Evolutionary conservation across 2,888 invertebrate species (phyloP), one percentile per base, ranked within the genome.

Genomic region (Aspidiotus rigidus): DNA sequence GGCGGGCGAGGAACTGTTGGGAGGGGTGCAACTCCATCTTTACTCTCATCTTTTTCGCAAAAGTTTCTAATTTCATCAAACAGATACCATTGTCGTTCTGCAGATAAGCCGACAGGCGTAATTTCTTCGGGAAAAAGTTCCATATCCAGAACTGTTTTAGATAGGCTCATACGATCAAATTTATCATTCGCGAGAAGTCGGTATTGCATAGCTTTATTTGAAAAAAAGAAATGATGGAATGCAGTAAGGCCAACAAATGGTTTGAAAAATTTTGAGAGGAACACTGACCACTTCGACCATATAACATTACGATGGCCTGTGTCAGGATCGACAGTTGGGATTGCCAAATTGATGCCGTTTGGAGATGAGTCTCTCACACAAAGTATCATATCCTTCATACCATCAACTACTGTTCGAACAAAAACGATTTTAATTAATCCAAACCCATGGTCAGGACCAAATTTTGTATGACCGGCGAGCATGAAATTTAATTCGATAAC

Each of bases 391-490:
- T 57, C 16, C 8, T 57, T n/a, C 9, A 13, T 13, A 8, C 13
- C 15, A 15, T 57, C 57, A n/a, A 57, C 15, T 9, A 13, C 15
- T 9, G 13, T 57, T 10, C 10, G 13, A 40, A 40, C 57, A 15
- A 60, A 60, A 44, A 41, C 13, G 10, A 15, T 15, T 49, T 59
- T 67, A 16, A 57, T 7, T 15, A 67, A 41, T 7, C 66, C 42
- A 28, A 42, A 66, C 60, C 39, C 44, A 61, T 67, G 28, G n/a
- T 61, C 61, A 6, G 61, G 61, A 7, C 40, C 39, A 40, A 61
- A 61, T 61, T 61, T 61, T 7, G 61, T 61, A 39, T 61, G 61
- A 5, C 61, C 61, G 3, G 61, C 11, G 2, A 61, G 13, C 11
- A 61, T 10, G 15, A 61, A 61, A 39, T 61, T 61, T 15, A 61